A percentile compares a stretch with the other conserved stretches of the same genome.
These are phyloP conservation scores for Leptobrachium leishanense DNA, from an alignment of 2,113 vertebrate genomes.

Conservation along the genomic window DNA sequence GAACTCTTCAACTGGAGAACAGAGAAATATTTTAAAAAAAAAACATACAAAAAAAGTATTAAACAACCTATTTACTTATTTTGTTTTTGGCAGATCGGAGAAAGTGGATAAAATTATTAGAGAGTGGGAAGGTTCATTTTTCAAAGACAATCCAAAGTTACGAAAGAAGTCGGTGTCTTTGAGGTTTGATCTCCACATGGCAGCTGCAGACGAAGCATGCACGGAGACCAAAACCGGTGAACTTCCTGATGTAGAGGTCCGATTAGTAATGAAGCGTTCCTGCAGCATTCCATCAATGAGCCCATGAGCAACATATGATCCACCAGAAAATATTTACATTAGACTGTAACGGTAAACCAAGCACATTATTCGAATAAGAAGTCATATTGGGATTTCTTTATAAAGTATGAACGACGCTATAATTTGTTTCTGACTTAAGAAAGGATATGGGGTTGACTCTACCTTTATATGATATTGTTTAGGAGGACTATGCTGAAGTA, in stretches of 20 bases:
- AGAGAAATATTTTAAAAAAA: no score
- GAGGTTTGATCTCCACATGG: slow-evolving; percentile 93
- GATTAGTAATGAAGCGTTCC: slow-evolving; percentile 91
- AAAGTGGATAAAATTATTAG: slow-evolving; percentile 94
- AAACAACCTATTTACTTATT: slow-evolving; percentile 4
- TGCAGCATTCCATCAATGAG: slow-evolving; percentile 91
- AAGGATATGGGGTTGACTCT: no score
- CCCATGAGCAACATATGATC: slow-evolving; percentile 56
- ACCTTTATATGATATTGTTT: no score
- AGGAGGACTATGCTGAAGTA: no score
- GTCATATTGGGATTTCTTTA: no score
- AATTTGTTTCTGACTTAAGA: no score
- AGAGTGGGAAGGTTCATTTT: slow-evolving; percentile 97
- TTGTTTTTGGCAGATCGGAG: slow-evolving; percentile 82
- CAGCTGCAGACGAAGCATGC: slow-evolving; percentile 80
- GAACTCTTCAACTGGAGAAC: no score
- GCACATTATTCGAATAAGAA: no score
- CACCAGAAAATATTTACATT: not conserved
- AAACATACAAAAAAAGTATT: no score
- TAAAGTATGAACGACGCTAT: no score
- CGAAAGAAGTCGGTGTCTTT: slow-evolving; percentile 94
- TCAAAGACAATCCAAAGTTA: slow-evolving; percentile 92
- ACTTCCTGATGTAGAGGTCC: slow-evolving; percentile 88
- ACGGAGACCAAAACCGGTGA: slow-evolving; percentile 75
- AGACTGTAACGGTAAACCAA: no score